phyloP scores from a whole-genome alignment of 53 echinoderm and acorn worm species.

The Arbacia lixula region DNA sequence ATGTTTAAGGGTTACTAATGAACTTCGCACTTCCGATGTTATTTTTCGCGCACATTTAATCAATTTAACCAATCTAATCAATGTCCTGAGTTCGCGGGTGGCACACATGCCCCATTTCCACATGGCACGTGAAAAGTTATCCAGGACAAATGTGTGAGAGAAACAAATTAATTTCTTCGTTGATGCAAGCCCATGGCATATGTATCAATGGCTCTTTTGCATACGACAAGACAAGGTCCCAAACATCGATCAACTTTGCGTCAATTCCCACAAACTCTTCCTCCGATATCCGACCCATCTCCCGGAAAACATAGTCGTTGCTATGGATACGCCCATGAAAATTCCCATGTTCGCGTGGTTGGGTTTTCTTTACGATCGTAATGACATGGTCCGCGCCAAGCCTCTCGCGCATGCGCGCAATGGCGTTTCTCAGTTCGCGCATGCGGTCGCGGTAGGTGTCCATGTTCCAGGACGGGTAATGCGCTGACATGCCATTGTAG shows the following conservation, averaged over 20 bases:
- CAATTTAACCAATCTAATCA: too few species aligned
- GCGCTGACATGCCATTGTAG: slow-evolving; percentile 48
- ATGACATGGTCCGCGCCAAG: slow-evolving; percentile 36
- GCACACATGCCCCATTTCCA: too few species aligned
- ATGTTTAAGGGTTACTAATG: too few species aligned
- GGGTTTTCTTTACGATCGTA: slow-evolving; percentile 48
- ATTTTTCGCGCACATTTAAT: too few species aligned
- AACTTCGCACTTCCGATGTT: too few species aligned
- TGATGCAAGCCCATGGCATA: slow-evolving; percentile 58
- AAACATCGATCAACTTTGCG: slow-evolving; percentile 51
- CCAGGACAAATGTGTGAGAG: slow-evolving; percentile 55
- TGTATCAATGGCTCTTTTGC: background rate
- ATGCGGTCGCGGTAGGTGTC: slow-evolving; percentile 51
- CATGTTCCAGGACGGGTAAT: slow-evolving; percentile 49
- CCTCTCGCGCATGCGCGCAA: slow-evolving; percentile 45
- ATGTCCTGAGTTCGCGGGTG: too few species aligned
- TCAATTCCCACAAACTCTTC: slow-evolving; percentile 37
- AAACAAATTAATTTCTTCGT: slow-evolving; percentile 52
- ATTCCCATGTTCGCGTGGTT: slow-evolving; percentile 30
- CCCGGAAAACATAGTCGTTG: slow-evolving; percentile 55
- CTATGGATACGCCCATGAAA: slow-evolving; percentile 43
- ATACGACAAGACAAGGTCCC: slow-evolving; percentile 53
- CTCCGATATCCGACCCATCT: slow-evolving; percentile 43
- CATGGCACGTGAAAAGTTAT: too few species aligned
- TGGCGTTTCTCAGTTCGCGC: slow-evolving; percentile 33